These are phyloP conservation scores for Rhagoletis zephyria DNA, from an alignment of 1,140 invertebrate species.

Conservation along the genomic window DNA sequence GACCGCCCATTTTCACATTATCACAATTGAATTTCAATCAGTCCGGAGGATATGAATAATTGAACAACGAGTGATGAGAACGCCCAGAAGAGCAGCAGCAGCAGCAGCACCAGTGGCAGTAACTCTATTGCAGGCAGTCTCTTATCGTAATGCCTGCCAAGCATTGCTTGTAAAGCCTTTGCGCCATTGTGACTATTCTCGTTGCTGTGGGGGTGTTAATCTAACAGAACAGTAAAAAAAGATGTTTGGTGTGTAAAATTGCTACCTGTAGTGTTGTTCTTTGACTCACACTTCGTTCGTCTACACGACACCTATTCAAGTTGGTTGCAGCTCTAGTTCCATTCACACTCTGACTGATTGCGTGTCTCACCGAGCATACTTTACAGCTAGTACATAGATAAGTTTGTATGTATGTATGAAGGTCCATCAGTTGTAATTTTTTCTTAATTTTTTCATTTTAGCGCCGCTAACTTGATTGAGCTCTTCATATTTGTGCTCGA, in stretches of 20 bases:
- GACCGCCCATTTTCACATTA: background rate
- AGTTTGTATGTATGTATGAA: background rate
- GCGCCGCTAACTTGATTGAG: too few species aligned
- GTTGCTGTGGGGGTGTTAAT: background rate
- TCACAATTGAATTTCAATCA: constrained; percentile 17
- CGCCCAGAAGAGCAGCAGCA: background rate
- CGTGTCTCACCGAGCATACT: background rate
- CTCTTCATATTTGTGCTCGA: background rate
- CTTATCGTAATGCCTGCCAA: too few species aligned
- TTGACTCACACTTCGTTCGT: background rate
- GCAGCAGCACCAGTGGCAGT: background rate
- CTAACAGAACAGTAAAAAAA: background rate
- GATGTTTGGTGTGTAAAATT: background rate
- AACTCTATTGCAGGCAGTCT: background rate
- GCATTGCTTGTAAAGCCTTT: too few species aligned
- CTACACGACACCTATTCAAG: background rate
- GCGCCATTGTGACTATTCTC: too few species aligned
- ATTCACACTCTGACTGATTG: background rate
- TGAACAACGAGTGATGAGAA: background rate
- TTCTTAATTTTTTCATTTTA: too few species aligned
- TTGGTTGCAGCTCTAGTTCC: background rate
- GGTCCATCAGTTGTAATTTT: background rate
- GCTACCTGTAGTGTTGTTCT: background rate
- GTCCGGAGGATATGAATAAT: background rate
- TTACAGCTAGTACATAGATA: background rate